Evolutionary conservation across 1,140 invertebrate genomes (phyloP).

Genomic region (Bombus sylvicola): DNA sequence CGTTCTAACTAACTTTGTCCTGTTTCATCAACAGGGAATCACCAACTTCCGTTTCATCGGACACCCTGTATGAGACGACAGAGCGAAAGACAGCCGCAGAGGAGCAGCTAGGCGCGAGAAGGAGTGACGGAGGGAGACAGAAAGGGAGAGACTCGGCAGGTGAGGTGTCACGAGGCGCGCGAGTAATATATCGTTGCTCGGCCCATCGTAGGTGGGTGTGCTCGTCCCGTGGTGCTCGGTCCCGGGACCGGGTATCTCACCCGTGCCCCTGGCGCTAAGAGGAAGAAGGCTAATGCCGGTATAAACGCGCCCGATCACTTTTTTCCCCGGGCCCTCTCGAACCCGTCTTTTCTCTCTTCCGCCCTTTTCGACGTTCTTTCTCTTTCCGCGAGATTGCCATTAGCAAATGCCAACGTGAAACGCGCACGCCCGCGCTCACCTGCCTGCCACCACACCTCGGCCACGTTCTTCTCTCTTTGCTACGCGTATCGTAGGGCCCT

Average conservation of each 20-base stretch:
- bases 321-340: not conserved
- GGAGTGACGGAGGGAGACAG: constrained; percentile 45
- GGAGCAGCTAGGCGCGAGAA: constrained; percentile 18
- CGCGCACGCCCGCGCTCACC: constrained; percentile 64
- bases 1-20: not conserved
- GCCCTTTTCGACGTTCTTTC: not conserved
- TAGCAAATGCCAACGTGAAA: constrained; percentile 72
- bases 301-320: constrained; percentile 63
- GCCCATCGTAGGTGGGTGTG: constrained; percentile 76
- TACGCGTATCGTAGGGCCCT: not conserved
- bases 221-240: constrained; percentile 60
- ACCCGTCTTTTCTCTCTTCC: not conserved
- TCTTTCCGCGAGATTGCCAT: constrained; percentile 62
- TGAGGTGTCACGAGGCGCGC: constrained; percentile 82
- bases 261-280: constrained; percentile 75
- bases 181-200: constrained; percentile 81
- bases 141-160: constrained; percentile 73
- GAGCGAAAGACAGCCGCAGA: constrained; percentile 13
- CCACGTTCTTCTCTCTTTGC: constrained; percentile 28
- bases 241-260: constrained; percentile 57
- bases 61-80: constrained; percentile 33
- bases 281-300: constrained; percentile 71
- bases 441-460: constrained; percentile 69
- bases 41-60: not conserved
- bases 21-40: not conserved